Conservation (phyloP, 1,140 invertebrate species). For the Nilaparvata lugens region DNA sequence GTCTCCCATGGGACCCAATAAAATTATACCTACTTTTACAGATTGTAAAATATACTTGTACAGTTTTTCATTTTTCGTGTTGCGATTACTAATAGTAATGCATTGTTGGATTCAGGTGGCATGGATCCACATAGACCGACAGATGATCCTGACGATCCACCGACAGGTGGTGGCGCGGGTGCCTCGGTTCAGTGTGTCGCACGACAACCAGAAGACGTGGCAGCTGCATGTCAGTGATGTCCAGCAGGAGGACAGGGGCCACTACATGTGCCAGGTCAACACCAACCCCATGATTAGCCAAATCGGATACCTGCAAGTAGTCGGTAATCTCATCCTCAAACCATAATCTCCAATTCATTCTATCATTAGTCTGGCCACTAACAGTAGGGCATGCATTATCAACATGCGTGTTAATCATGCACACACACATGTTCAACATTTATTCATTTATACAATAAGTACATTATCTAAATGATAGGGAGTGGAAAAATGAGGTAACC, state of each 20-base stretch:
- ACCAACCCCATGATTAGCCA: slow-evolving; percentile 94
- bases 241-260: slow-evolving; percentile 79
- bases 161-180: slow-evolving; percentile 81
- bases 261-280: slow-evolving; percentile 90
- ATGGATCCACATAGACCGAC: slow-evolving; percentile 89
- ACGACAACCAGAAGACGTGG: slow-evolving; percentile 88
- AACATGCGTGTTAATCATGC: too few relatives aligned
- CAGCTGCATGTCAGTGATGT: slow-evolving; percentile 76
- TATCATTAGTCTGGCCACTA: too few relatives aligned
- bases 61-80: too few relatives aligned
- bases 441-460: too few relatives aligned
- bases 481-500: too few relatives aligned
- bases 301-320: slow-evolving; percentile 87
- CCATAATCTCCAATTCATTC: too few relatives aligned
- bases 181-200: slow-evolving; percentile 76
- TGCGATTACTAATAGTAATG: slow-evolving; percentile 3
- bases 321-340: slow-evolving; percentile 63
- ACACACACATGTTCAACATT: too few relatives aligned
- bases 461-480: too few relatives aligned
- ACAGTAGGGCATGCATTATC: too few relatives aligned
- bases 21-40: too few relatives aligned
- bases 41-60: too few relatives aligned
- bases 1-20: too few relatives aligned
- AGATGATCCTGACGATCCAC: slow-evolving; percentile 88
- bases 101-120: slow-evolving; percentile 74